A percentile compares a stretch with the other conserved stretches of the same genome.
Evolutionary conservation across 2,888 invertebrate species (phyloP).

Genomic region (Mesoligia furuncula): DNA sequence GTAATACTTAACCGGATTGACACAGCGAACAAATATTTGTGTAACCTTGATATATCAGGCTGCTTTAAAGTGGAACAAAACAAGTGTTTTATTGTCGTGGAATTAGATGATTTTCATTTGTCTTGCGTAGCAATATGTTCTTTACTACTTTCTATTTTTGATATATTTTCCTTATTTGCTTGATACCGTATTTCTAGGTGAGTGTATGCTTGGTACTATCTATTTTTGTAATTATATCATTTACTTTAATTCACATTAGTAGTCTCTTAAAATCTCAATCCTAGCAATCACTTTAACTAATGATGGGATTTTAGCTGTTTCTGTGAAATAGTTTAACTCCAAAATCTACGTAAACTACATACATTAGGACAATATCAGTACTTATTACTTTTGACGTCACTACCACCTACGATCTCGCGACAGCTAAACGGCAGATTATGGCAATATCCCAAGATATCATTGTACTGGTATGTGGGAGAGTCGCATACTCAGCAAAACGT

Average conservation of each 20-base stretch:
- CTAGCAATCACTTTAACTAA: too few relatives aligned
- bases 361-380: neutral
- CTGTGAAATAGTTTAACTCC: neutral
- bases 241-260: neutral
- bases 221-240: neutral
- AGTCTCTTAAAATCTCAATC: neutral
- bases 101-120: neutral
- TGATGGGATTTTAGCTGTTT: too few relatives aligned
- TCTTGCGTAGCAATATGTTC: conserved; percentile 17
- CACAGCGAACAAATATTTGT: conserved; percentile 75
- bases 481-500: conserved; percentile 34
- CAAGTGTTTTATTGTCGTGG: neutral
- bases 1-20: conserved; percentile 79
- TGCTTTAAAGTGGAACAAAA: conserved; percentile 22
- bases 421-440: conserved; percentile 52
- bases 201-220: neutral
- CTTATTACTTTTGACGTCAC: conserved; percentile 14
- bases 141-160: neutral
- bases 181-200: neutral
- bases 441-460: conserved; percentile 49
- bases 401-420: conserved; percentile 23
- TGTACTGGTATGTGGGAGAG: conserved; percentile 48
- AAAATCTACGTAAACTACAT: neutral
- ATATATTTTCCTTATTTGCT: neutral
- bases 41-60: conserved; percentile 71